Percentiles rank a stretch among this genome's conserved stretches.
phyloP scores from a whole-genome alignment of 2,888 invertebrate species.

The Serripes groenlandicus region DNA sequence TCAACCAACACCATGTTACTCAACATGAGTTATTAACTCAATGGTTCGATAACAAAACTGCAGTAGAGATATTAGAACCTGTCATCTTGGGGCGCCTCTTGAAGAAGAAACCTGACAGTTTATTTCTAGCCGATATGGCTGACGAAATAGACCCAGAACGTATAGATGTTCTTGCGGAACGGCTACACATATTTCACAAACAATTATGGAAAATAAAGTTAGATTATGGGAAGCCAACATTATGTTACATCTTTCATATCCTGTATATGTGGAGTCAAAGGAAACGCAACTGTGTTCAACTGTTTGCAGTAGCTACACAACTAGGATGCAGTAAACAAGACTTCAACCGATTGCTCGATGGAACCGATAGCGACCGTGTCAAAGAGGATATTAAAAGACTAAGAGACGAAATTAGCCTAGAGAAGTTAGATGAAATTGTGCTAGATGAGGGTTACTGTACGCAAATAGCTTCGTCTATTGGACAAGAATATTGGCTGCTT shows the following conservation, averaged over 20 bases:
- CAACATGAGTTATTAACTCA: not conserved
- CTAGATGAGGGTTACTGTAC: not conserved
- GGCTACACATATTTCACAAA: not conserved
- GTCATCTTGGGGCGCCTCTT: not conserved
- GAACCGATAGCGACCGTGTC: not conserved
- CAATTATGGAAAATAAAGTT: not conserved
- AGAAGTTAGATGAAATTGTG: not conserved
- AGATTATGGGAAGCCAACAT: not conserved
- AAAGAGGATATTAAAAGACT: not conserved
- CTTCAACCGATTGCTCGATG: not conserved
- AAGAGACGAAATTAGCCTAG: not conserved
- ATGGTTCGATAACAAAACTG: not conserved
- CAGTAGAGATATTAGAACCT: not conserved
- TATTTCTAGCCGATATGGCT: slow-evolving; percentile 2
- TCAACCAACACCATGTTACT: not conserved
- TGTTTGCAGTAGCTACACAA: not conserved
- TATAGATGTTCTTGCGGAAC: not conserved
- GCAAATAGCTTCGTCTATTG: not conserved
- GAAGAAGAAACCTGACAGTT: not conserved
- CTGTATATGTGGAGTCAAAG: not conserved
- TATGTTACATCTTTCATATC: not conserved
- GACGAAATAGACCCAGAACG: not conserved
- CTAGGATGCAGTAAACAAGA: not conserved
- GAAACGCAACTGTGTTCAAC: not conserved
- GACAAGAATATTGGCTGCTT: slow-evolving; percentile 5